phyloP scores from a whole-genome alignment of 2,797 vertebrate species.

The Clarias fuscus region DNA sequence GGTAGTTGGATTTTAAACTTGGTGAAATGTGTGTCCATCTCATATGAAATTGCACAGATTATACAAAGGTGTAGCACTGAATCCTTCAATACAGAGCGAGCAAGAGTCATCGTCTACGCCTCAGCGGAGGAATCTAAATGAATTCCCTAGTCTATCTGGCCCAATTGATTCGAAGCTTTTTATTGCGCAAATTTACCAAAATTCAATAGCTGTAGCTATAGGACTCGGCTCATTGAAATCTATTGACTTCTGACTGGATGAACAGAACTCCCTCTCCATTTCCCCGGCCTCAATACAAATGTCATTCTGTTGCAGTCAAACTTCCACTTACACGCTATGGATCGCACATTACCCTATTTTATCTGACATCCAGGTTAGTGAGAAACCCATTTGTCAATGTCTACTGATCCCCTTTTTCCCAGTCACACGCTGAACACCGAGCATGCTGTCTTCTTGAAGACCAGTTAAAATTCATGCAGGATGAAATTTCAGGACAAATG shows the following conservation, averaged over 20 bases:
- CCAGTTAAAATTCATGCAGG: background rate
- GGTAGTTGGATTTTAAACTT: background rate
- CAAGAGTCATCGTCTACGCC: background rate
- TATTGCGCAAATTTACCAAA: slow-evolving; percentile 47
- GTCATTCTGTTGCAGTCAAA: slow-evolving; percentile 13
- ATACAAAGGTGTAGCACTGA: background rate
- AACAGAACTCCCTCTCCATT: slow-evolving; percentile 25
- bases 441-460: background rate
- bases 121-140: slow-evolving; percentile 10
- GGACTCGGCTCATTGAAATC: slow-evolving; percentile 40
- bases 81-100: background rate
- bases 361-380: background rate
- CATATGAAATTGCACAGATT: background rate
- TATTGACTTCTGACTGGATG: slow-evolving; percentile 41
- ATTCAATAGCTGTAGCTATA: slow-evolving; percentile 42
- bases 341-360: slow-evolving; percentile 18
- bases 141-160: background rate
- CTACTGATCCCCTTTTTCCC: background rate
- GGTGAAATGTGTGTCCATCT: background rate
- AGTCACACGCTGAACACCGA: background rate
- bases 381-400: slow-evolving; percentile 31
- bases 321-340: slow-evolving; percentile 9
- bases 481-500: background rate
- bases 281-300: slow-evolving; percentile 9
- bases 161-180: slow-evolving; percentile 38